Percentiles rank a stretch among this genome's conserved stretches.
phyloP scores from a whole-genome alignment of 64 coral and sea anemone genomes.

The Actinia equina region DNA sequence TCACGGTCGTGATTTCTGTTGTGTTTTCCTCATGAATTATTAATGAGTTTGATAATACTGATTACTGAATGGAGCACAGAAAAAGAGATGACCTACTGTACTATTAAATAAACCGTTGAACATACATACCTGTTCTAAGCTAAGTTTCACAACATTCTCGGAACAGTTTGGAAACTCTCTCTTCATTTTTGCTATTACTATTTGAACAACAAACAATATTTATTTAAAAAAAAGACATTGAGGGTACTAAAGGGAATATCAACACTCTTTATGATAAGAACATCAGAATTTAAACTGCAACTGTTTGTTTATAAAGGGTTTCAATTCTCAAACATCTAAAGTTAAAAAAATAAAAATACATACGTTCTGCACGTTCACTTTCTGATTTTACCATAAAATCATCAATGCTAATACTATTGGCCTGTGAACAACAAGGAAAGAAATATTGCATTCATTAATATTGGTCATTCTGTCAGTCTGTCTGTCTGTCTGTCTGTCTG shows the following conservation, averaged over 20 bases:
- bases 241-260: no score
- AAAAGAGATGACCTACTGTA: no score
- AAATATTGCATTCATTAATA: background rate
- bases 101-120: no score
- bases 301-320: no score
- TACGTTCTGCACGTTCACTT: background rate
- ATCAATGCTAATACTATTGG: background rate
- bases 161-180: background rate
- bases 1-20: no score
- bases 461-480: background rate
- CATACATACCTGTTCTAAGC: background rate
- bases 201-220: background rate
- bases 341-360: background rate
- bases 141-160: constrained; percentile 1
- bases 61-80: no score
- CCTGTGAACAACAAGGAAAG: background rate
- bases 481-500: background rate
- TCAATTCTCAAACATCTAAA: background rate
- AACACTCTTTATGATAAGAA: no score
- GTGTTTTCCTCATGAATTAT: no score
- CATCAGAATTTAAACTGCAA: no score
- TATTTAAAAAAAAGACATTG: background rate
- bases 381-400: background rate
- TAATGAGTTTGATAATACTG: no score
- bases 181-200: constrained; percentile 4